A percentile compares a stretch with the other conserved stretches of the same genome.
Conservation (phyloP, 2,888 invertebrate genomes). For the Conistra vaccinii region DNA sequence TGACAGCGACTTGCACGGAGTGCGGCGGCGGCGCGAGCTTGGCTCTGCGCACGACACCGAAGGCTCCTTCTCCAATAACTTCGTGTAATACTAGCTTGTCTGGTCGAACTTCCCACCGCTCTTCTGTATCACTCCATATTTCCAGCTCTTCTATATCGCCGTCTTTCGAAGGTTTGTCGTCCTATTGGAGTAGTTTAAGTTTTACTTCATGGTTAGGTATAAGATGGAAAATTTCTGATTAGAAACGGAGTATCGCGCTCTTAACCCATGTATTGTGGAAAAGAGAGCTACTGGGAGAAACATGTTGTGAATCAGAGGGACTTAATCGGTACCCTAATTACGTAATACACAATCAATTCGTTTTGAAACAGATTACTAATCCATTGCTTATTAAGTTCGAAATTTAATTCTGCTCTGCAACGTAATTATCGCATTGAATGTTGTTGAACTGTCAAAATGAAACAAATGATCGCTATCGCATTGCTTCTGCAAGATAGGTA, state of each 20-base stretch:
- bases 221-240: neutral
- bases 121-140: conserved; percentile 75
- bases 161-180: conserved; percentile 81
- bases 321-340: too few species aligned
- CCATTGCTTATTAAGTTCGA: too few species aligned
- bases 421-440: too few species aligned
- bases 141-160: conserved; percentile 62
- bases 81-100: conserved; percentile 92
- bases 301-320: neutral
- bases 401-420: too few species aligned
- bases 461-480: too few species aligned
- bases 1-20: conserved; percentile 93
- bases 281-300: neutral
- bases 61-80: conserved; percentile 95
- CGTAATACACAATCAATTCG: too few species aligned
- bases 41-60: conserved; percentile 95
- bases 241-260: neutral
- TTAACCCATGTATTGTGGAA: neutral
- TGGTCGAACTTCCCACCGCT: conserved; percentile 93
- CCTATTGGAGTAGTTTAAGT: conserved; percentile 59
- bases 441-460: too few species aligned
- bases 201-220: neutral
- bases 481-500: too few species aligned
- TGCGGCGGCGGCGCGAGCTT: conserved; percentile 88
- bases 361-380: too few species aligned